Evolutionary conservation across 2,888 invertebrate species (phyloP).

Genomic region (Ligdia adustata): DNA sequence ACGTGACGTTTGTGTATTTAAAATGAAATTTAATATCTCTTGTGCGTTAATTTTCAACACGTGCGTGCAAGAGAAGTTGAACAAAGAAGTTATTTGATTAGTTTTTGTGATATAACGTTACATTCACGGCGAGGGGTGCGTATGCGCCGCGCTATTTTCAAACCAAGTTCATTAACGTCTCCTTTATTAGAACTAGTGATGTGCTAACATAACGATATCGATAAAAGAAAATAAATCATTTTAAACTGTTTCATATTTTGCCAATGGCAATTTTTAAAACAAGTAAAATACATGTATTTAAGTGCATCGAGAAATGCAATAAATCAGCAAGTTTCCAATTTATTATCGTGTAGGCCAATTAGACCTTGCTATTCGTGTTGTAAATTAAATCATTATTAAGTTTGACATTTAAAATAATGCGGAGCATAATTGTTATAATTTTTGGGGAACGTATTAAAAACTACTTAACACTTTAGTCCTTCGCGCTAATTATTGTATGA

Average conservation of each 20-base stretch:
- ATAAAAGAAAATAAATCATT: no score
- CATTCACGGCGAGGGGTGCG: conserved; percentile 28
- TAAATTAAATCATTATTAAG: not conserved
- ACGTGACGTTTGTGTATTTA: no score
- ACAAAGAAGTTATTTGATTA: conserved; percentile 16
- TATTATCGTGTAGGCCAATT: no score
- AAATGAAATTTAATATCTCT: no score
- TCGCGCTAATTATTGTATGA: conserved; percentile 36
- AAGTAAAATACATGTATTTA: not conserved
- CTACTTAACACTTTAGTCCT: conserved; percentile 34
- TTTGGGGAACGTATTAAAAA: conserved; percentile 26
- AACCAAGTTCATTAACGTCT: conserved; percentile 60
- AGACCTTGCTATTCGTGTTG: not conserved
- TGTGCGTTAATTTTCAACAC: conserved; percentile 18
- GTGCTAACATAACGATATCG: conserved; percentile 28
- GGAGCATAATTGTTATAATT: conserved; percentile 23
- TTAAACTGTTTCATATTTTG: no score
- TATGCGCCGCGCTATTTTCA: conserved; percentile 46
- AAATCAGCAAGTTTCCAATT: not conserved
- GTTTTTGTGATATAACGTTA: conserved; percentile 30
- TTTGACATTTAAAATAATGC: conserved; percentile 3
- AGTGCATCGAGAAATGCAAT: not conserved
- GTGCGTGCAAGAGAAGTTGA: conserved; percentile 16
- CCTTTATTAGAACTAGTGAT: conserved; percentile 44
- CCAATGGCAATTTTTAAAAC: no score